These are phyloP conservation scores for Chironomus tepperi DNA, from an alignment of 1,140 invertebrate genomes.

Conservation along the genomic window DNA sequence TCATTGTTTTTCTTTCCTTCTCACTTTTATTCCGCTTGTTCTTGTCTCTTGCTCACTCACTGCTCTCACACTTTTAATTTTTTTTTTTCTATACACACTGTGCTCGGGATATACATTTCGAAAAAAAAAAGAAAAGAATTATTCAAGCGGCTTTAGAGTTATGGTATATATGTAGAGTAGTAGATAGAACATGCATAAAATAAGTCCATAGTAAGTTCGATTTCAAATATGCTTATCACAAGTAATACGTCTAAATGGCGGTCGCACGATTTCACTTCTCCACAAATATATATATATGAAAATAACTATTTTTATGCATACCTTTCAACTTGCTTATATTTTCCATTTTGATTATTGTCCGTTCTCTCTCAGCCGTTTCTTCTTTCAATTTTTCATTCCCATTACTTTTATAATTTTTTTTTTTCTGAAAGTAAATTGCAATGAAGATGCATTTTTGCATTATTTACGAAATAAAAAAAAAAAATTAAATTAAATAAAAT, in stretches of 20 bases:
- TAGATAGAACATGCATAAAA: background rate
- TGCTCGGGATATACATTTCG: no score
- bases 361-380: background rate
- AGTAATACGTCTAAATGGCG: conserved; percentile 2
- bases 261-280: conserved; percentile 6
- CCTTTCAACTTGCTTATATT: background rate
- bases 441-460: conserved; percentile 8
- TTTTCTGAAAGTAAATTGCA: background rate
- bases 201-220: background rate
- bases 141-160: no score
- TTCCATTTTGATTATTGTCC: background rate
- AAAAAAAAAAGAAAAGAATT: no score
- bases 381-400: no score
- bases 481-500: no score
- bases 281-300: background rate
- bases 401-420: background rate
- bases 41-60: no score
- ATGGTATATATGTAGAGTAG: no score
- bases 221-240: conserved; percentile 14
- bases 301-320: conserved; percentile 14
- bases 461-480: background rate
- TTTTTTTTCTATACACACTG: no score
- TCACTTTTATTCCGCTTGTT: background rate
- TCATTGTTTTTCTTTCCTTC: background rate
- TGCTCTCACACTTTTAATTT: no score